A percentile compares a stretch with the other conserved stretches of the same genome.
Conservation (phyloP, 2,797 vertebrate species). For the Mycteria americana region DNA sequence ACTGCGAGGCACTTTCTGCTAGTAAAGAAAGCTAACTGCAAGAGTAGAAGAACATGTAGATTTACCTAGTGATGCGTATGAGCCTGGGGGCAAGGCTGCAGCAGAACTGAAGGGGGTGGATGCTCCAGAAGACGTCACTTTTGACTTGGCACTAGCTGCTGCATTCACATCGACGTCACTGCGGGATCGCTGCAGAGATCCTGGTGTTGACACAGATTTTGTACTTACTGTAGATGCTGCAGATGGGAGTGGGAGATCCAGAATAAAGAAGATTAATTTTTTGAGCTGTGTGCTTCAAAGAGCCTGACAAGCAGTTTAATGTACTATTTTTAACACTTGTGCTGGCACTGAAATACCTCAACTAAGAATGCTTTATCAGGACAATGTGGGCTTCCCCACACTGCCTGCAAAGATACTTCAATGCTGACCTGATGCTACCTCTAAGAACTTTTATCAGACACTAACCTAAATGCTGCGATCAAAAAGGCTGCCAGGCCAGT, state of each 20-base stretch:
- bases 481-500: neutral
- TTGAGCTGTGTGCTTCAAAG: slow-evolving; percentile 32
- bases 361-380: slow-evolving; percentile 27
- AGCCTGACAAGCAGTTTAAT: slow-evolving; percentile 45
- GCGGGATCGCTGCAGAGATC: slow-evolving; percentile 94
- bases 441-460: neutral
- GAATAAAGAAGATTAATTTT: slow-evolving; percentile 65
- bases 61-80: slow-evolving; percentile 96
- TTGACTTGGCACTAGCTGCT: slow-evolving; percentile 93
- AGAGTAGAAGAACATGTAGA: neutral
- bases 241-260: slow-evolving; percentile 41
- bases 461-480: slow-evolving; percentile 5
- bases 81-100: slow-evolving; percentile 91
- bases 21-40: slow-evolving; percentile 1
- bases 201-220: slow-evolving; percentile 83
- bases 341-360: slow-evolving; percentile 9
- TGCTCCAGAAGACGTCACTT: slow-evolving; percentile 82
- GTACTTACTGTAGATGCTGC: slow-evolving; percentile 88
- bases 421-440: neutral
- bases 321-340: slow-evolving; percentile 50
- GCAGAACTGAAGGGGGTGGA: slow-evolving; percentile 89
- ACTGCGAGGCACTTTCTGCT: neutral
- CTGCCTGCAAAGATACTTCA: slow-evolving; percentile 31
- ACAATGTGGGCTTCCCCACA: slow-evolving; percentile 12
- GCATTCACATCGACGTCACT: slow-evolving; percentile 97